Percentiles rank a stretch among this genome's conserved stretches.
Conservation (phyloP, 2,888 invertebrate genomes). For the Eupelmus urozonus region DNA sequence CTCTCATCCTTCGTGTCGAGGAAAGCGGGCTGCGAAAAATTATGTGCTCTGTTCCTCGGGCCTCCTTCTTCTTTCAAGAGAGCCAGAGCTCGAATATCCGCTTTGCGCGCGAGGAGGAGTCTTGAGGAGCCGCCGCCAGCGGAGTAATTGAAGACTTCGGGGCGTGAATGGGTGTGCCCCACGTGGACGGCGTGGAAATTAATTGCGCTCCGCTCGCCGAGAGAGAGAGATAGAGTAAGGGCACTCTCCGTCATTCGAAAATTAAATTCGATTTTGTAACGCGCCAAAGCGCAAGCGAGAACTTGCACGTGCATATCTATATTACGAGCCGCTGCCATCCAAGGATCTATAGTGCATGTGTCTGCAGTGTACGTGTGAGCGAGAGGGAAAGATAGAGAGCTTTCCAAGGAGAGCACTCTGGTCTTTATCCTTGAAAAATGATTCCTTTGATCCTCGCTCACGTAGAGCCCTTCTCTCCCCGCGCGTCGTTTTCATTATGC, state of each 20-base stretch:
- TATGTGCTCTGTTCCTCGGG: constrained; percentile 34
- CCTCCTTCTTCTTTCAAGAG: constrained; percentile 51
- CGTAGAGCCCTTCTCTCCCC: background rate
- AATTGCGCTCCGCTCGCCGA: constrained; percentile 65
- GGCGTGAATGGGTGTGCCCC: constrained; percentile 69
- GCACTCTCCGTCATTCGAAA: constrained; percentile 1
- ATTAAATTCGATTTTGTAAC: constrained; percentile 38
- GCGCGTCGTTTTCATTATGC: constrained; percentile 17
- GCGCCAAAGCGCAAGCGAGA: background rate
- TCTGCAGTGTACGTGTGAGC: background rate
- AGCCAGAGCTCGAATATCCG: constrained; percentile 47
- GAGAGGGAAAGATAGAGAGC: background rate
- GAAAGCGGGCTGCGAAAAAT: constrained; percentile 15
- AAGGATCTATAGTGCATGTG: too few relatives aligned
- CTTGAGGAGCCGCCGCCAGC: background rate
- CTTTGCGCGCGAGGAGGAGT: constrained; percentile 27
- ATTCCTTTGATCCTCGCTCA: constrained; percentile 28
- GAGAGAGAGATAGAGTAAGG: too few relatives aligned
- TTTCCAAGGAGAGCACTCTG: background rate
- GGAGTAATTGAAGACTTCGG: constrained; percentile 70
- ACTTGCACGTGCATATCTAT: background rate
- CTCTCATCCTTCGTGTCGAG: constrained; percentile 56
- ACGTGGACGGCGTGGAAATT: constrained; percentile 68
- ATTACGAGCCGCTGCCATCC: too few relatives aligned
- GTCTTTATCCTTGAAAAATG: constrained; percentile 24